Percentiles rank a stretch among this genome's conserved stretches.
These are phyloP conservation scores for Mesitornis unicolor DNA, from an alignment of 2,113 vertebrate species.

Conservation along the genomic window DNA sequence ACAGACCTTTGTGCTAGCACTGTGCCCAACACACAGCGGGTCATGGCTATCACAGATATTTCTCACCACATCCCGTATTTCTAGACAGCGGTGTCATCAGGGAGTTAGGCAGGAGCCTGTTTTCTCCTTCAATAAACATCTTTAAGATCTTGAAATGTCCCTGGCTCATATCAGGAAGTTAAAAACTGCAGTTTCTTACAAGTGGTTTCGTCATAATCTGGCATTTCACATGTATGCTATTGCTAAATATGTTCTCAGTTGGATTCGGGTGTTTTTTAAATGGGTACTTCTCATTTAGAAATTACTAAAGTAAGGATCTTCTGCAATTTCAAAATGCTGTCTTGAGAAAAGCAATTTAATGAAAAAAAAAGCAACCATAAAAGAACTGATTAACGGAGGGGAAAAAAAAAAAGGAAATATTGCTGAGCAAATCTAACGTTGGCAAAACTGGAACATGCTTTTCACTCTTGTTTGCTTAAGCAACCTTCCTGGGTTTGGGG, in stretches of 20 bases:
- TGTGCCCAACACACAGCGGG: background rate
- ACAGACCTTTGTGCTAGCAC: accelerated
- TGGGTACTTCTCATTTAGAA: background rate
- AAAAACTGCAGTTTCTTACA: background rate
- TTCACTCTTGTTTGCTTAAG: background rate
- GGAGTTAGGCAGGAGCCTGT: background rate
- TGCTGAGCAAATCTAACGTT: background rate
- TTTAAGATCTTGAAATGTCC: background rate
- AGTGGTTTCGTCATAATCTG: background rate
- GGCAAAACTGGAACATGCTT: background rate
- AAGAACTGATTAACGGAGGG: background rate
- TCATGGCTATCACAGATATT: too few species aligned
- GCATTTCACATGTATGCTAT: accelerated
- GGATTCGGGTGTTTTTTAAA: background rate
- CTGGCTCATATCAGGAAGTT: background rate
- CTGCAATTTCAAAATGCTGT: background rate
- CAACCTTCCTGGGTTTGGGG: background rate
- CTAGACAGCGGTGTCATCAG: background rate
- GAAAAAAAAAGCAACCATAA: background rate
- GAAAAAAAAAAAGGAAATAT: background rate
- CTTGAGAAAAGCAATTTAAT: background rate
- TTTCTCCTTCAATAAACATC: background rate
- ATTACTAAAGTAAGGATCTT: background rate
- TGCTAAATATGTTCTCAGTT: accelerated
- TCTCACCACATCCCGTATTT: background rate